Evolutionary conservation across 1,140 invertebrate species (phyloP).

Genomic region (Lordiphosa collinella): DNA sequence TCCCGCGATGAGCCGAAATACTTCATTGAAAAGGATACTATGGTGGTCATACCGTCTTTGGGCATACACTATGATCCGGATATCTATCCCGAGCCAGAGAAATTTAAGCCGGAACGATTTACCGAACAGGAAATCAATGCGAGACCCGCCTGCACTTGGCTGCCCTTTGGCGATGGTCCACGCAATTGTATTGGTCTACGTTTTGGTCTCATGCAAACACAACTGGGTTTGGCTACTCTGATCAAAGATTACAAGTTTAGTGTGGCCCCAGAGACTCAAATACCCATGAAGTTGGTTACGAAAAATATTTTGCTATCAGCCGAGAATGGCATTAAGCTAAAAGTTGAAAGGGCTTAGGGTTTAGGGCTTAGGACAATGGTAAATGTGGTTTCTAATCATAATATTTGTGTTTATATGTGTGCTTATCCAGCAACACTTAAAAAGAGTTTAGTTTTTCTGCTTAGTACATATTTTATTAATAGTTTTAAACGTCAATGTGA

Average conservation of each 20-base stretch:
- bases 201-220: slow-evolving; percentile 83
- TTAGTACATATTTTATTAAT: too few species aligned
- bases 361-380: too few species aligned
- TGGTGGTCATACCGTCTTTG: slow-evolving; percentile 82
- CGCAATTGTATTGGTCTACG: slow-evolving; percentile 81
- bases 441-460: too few species aligned
- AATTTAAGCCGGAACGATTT: slow-evolving; percentile 83
- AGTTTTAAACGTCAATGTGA: too few species aligned
- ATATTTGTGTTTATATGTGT: too few species aligned
- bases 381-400: too few species aligned
- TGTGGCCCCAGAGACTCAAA: neutral
- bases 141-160: slow-evolving; percentile 48
- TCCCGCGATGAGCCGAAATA: slow-evolving; percentile 81
- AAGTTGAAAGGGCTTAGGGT: neutral
- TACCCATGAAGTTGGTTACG: neutral
- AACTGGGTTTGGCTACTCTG: slow-evolving; percentile 80
- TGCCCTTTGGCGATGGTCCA: slow-evolving; percentile 59
- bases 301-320: neutral
- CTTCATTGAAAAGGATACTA: slow-evolving; percentile 82
- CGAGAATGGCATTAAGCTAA: neutral
- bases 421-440: too few species aligned
- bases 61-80: slow-evolving; percentile 83
- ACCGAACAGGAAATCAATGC: slow-evolving; percentile 67
- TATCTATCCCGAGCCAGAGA: slow-evolving; percentile 70
- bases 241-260: slow-evolving; percentile 65